These are phyloP conservation scores for Leucosticte australis DNA, from an alignment of 2,113 vertebrate species.

Conservation along the genomic window DNA sequence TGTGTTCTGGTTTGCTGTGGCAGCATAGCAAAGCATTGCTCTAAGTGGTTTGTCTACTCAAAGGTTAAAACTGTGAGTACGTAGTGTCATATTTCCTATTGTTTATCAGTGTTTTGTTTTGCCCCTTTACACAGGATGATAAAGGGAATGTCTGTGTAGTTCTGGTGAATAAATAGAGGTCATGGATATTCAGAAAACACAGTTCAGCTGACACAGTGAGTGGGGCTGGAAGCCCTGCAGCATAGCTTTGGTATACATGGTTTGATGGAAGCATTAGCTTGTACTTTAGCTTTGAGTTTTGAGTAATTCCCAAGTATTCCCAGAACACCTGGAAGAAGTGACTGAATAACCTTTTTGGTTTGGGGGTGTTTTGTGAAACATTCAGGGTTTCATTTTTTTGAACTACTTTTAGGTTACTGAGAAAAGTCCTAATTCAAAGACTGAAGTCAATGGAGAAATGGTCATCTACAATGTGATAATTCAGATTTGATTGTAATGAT, in stretches of 20 bases:
- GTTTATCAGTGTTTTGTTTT: background rate
- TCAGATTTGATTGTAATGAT: background rate
- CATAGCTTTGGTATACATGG: fast-evolving
- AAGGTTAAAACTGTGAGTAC: fast-evolving
- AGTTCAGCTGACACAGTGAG: background rate
- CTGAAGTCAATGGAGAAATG: background rate
- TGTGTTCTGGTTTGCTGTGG: background rate
- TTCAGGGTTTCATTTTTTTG: background rate
- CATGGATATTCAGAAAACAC: background rate
- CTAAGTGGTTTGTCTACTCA: background rate
- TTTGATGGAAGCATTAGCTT: background rate
- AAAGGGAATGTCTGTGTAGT: background rate
- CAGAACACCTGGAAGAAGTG: background rate
- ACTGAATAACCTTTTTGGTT: background rate
- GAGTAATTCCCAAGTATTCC: background rate
- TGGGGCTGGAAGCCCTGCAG: background rate
- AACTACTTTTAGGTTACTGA: background rate
- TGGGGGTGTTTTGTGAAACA: background rate
- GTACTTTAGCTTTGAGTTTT: background rate
- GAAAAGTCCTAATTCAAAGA: background rate
- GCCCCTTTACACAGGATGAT: background rate
- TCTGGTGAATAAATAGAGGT: background rate
- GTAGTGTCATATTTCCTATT: background rate
- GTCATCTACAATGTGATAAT: background rate
- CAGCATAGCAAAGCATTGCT: background rate